Evolutionary conservation across 2,797 vertebrate genomes (phyloP).

Genomic region (Scolopax rusticola): DNA sequence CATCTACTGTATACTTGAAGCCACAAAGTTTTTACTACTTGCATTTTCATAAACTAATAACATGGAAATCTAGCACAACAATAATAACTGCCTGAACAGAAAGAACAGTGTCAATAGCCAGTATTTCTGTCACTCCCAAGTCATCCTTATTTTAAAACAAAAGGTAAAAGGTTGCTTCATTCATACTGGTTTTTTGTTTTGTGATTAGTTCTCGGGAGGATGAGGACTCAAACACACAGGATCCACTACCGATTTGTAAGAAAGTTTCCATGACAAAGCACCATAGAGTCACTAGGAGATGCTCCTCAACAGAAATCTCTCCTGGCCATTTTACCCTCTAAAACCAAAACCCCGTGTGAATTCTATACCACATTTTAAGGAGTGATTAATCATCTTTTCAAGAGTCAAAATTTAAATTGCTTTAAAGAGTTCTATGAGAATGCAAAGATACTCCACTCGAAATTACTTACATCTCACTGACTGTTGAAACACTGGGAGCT

Average conservation of each 20-base stretch:
- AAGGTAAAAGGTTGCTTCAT: not conserved
- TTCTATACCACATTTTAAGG: not conserved
- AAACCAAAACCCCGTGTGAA: not conserved
- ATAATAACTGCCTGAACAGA: conserved; percentile 16
- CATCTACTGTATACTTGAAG: conserved; percentile 50
- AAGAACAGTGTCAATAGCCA: conserved; percentile 36
- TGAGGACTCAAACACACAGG: not conserved
- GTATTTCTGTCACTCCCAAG: not conserved
- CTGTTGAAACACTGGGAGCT: not conserved
- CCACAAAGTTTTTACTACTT: conserved; percentile 50
- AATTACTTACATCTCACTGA: not conserved
- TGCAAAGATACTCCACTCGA: not conserved
- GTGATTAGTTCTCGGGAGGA: not conserved
- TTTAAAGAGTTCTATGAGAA: not conserved
- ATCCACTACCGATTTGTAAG: not conserved
- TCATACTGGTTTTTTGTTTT: not conserved
- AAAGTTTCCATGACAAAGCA: conserved; percentile 36
- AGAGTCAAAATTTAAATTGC: not conserved
- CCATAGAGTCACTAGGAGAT: not conserved
- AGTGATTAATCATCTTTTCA: not conserved
- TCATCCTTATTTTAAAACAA: not conserved
- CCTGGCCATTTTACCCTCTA: not conserved
- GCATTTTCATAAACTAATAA: conserved; percentile 51
- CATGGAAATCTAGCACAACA: conserved; percentile 45
- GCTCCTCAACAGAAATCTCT: not conserved